Conservation (phyloP, 2,113 vertebrate species). For the Silurus meridionalis region DNA sequence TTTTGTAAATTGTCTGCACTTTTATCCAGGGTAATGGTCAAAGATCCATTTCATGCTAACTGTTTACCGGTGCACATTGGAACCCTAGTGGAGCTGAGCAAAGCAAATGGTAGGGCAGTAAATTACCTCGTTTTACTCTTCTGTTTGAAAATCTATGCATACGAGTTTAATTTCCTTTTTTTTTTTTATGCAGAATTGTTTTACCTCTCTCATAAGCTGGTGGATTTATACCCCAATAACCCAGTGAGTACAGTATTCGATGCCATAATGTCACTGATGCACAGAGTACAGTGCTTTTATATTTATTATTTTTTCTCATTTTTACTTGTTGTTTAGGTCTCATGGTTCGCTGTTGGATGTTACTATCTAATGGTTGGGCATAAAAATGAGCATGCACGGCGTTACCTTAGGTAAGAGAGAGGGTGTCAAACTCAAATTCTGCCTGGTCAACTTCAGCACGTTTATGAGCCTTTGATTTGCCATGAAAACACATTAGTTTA, state of each 20-base stretch:
- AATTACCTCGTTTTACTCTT: neutral
- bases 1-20: neutral
- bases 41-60: constrained; percentile 97
- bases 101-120: constrained; percentile 86
- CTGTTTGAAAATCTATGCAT: neutral
- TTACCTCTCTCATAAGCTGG: constrained; percentile 97
- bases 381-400: constrained; percentile 94
- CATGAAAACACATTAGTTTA: neutral
- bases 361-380: constrained; percentile 99
- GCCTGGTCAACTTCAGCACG: neutral
- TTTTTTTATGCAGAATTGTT: constrained; percentile 83
- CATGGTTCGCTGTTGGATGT: constrained; percentile 98
- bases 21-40: constrained; percentile 90
- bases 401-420: constrained; percentile 87
- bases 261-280: neutral
- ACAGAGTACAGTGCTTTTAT: no score
- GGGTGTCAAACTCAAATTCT: neutral
- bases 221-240: constrained; percentile 98
- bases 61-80: constrained; percentile 98
- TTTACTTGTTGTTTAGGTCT: constrained; percentile 75
- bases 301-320: neutral
- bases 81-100: constrained; percentile 94
- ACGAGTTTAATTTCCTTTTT: neutral
- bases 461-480: neutral
- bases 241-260: constrained; percentile 81